Evolutionary conservation across 2,888 invertebrate species (phyloP), one percentile per base, ranked within the genome.

Genomic region (Latrodectus hesperus): DNA sequence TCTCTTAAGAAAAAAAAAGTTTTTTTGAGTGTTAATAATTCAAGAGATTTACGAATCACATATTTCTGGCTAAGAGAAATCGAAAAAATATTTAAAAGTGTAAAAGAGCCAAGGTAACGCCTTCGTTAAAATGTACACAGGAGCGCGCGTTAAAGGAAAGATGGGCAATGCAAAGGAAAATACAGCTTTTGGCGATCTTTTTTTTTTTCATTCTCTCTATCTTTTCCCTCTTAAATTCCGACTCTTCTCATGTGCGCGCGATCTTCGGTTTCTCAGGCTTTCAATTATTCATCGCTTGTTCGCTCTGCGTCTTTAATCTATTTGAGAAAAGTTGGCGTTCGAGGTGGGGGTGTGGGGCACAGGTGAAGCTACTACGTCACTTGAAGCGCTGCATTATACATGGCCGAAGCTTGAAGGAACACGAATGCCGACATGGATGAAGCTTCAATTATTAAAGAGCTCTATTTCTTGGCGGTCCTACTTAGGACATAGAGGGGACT

Each of bases 251-350:
- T 72, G 60, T 65, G 12, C 51, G 53, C 64, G 73, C 74, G 65
- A 65, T 73, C 53, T 73, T 53, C 53, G 73, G 26, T 49, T 53
- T n/a, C 73, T 49, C 78, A 52, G 51, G 26, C 17, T 67, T 87
- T 87, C 86, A 87, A 87, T 87, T 87, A 87, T 87, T 81, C 86
- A 87, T 71, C 53, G 65, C 81, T 65, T 67, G 86, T 38, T 87
- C 81, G 72, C 81, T 77, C n/a, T 84, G 77, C 71, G 78, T 84
- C 84, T 87, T 87, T 87, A 87, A 86, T 77, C 81, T 87, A 81
- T 87, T 87, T 77, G 86, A 81, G 76, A 81, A 81, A 70, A 70
- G 60, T 16, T 16, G 60, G 60, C n/a, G 60, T 60, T 38, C 5
- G 38, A 60, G 60, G 14, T 60, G n/a, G 49, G 76, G 78, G 51